Evolutionary conservation across 2,888 invertebrate species (phyloP).

Genomic region (Caenorhabditis zanzibari): DNA sequence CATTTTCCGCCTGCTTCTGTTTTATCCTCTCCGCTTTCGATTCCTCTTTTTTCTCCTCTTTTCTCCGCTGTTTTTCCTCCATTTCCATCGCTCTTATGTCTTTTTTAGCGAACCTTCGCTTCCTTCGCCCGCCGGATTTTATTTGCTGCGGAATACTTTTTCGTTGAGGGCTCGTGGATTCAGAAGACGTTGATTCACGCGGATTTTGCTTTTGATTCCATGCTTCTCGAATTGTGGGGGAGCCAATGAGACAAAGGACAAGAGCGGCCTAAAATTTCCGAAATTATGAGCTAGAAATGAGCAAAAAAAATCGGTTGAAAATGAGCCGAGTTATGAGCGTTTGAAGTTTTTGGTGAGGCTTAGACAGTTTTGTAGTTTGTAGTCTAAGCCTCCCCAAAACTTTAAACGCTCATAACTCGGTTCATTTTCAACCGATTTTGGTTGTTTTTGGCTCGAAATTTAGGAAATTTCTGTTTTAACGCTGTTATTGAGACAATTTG

Average conservation of each 20-base stretch:
- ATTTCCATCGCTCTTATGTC: conserved; percentile 43
- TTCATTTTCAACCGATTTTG: background rate
- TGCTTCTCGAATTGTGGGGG: background rate
- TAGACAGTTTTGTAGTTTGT: too few species aligned
- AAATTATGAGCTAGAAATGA: background rate
- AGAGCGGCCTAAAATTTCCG: conserved; percentile 1
- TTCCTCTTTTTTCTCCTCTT: conserved; percentile 47
- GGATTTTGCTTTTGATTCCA: background rate
- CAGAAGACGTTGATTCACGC: background rate
- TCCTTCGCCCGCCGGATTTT: conserved; percentile 24
- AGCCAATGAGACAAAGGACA: background rate
- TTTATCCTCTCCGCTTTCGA: conserved; percentile 24
- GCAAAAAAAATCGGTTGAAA: too few species aligned
- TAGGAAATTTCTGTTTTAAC: too few species aligned
- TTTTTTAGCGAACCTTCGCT: conserved; percentile 41
- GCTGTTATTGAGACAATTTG: too few species aligned
- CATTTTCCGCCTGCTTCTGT: conserved; percentile 20
- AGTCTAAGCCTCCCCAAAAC: too few species aligned
- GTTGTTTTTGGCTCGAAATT: background rate
- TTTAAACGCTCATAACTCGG: background rate
- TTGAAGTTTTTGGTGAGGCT: too few species aligned
- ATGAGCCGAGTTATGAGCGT: too few species aligned
- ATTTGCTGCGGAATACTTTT: background rate
- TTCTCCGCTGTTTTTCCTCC: conserved; percentile 31
- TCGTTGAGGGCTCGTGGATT: background rate